Base-by-base conservation (phyloP, 2,113 vertebrate species). In the Serilophus lunatus region DNA sequence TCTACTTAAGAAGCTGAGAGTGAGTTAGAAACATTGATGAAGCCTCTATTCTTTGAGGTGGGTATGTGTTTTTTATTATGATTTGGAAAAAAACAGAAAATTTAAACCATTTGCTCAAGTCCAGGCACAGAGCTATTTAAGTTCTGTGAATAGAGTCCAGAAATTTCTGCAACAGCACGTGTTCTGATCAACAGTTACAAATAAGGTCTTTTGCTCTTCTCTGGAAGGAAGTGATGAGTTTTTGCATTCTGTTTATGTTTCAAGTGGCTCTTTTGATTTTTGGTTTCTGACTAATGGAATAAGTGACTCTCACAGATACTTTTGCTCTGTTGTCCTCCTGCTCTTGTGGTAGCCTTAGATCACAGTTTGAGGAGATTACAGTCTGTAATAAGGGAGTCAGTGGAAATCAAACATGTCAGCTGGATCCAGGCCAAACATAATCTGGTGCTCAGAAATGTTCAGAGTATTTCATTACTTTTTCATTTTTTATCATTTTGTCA, bases 1-100 rank as follows among this genome's bases (percentile, higher is more conserved):
- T 86, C 85, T 81, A 31, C 90, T 77, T 93, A 81, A 96, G 92
- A 92, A 96, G 88, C 79, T 93, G 82, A 86, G 76, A 92, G 64
- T 86, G 79, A 88, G 90, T 83, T 96, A 96, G 94, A 91, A 94
- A 92, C 88, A 45, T 81, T 95, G 90, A 95, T 95, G 92, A 97
- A 96, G 56, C 88, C 76, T 94, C 85, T 86, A 3, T 94, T 94
- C 69, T 83, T 23, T 90, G 94, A 95, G 88, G 88, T 94, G 86
- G 83, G 94, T 95, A 86, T 88, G 47, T 88, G 65, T 25, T 91
- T 83, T 83, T 92, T 60, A 71, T 93, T 94, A 56, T 0, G 2
- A 16, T 75, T 93, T 81, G 78, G 64, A 63, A 92, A 93, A 88
- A 94, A 18, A 8, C 26, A 56, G 74, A 56, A 84, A 78, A 88